Conservation (phyloP, 2,888 invertebrate genomes). For the Heteropelma amictum region DNA sequence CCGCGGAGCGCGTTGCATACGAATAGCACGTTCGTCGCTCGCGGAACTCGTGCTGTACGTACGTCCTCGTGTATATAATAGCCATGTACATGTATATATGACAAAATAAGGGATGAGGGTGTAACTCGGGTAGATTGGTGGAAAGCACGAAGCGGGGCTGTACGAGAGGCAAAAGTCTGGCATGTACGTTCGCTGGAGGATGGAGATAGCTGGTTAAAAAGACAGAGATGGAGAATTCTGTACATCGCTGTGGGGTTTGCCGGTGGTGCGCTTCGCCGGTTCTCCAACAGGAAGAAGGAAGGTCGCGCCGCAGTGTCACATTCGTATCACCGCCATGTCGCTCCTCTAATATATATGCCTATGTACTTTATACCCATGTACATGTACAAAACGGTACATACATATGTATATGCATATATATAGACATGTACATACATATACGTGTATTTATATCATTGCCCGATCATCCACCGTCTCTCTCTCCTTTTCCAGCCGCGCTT, state of each 20-base stretch:
- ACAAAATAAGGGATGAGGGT: conserved; percentile 31
- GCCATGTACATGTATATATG: neutral
- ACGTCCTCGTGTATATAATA: neutral
- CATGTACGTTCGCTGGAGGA: conserved; percentile 28
- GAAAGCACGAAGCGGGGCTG: conserved; percentile 35
- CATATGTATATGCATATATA: neutral
- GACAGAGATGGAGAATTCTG: conserved; percentile 1
- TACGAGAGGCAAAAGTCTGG: conserved; percentile 16
- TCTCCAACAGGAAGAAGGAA: conserved; percentile 26
- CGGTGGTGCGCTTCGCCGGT: conserved; percentile 5
- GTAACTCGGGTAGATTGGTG: conserved; percentile 37
- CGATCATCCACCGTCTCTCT: too few species aligned
- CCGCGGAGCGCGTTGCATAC: conserved; percentile 35
- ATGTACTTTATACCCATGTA: neutral
- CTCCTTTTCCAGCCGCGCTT: too few species aligned
- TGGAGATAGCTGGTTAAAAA: conserved; percentile 15
- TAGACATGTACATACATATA: neutral
- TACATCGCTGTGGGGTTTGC: neutral
- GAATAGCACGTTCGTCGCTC: conserved; percentile 29
- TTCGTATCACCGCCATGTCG: conserved; percentile 52
- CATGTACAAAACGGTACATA: neutral
- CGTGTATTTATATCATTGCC: too few species aligned
- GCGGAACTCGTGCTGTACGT: neutral
- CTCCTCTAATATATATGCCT: conserved; percentile 27
- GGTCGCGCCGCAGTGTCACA: conserved; percentile 46